Evolutionary conservation across 2,797 vertebrate genomes (phyloP).

Genomic region (Eremophila alpestris): DNA sequence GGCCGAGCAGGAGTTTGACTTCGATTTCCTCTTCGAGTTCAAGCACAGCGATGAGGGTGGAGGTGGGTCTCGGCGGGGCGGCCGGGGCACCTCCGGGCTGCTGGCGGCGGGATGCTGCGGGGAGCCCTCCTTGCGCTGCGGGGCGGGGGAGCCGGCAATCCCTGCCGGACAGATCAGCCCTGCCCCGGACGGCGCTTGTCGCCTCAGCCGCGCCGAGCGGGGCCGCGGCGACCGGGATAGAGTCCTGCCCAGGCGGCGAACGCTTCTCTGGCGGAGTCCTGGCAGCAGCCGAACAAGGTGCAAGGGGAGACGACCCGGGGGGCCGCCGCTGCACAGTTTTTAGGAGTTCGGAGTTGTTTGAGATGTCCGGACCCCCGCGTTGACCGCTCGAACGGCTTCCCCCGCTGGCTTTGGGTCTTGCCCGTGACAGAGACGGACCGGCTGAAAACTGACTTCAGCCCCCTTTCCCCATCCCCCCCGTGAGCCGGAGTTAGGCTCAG

Average conservation of each 20-base stretch:
- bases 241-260: not conserved
- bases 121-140: not conserved
- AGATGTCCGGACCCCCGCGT: accelerated
- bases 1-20: constrained; percentile 87
- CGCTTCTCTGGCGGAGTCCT: not conserved
- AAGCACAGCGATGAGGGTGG: constrained; percentile 76
- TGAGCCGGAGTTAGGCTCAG: not conserved
- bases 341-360: not conserved
- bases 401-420: not conserved
- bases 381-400: not conserved
- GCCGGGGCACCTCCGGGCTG: not conserved
- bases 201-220: not conserved
- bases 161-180: not conserved
- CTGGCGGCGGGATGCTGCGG: not conserved
- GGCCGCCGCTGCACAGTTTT: not conserved
- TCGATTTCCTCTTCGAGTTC: constrained; percentile 89
- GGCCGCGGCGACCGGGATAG: not conserved
- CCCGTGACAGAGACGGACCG: not conserved
- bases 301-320: not conserved
- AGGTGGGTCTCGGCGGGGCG: constrained; percentile 71
- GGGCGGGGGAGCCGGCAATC: not conserved
- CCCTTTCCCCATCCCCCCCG: not conserved
- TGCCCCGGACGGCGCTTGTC: not conserved
- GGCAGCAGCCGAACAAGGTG: not conserved
- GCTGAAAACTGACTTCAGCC: not conserved